Evolutionary conservation across 2,797 vertebrate species (phyloP).

Genomic region (Liasis olivaceus): DNA sequence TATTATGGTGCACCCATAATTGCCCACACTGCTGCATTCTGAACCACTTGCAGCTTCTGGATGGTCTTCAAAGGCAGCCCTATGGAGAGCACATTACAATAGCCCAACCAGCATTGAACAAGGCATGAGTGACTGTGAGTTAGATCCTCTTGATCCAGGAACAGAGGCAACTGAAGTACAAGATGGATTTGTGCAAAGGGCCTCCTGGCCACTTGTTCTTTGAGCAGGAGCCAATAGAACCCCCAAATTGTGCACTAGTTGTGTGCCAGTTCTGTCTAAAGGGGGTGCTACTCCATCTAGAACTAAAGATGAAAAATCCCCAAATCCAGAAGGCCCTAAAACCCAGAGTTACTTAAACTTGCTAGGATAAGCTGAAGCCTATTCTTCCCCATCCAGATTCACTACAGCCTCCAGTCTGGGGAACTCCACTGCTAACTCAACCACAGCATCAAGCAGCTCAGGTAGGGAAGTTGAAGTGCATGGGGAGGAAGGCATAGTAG

Average conservation of each 20-base stretch:
- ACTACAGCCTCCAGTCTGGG: background rate
- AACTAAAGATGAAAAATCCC: background rate
- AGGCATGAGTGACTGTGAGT: background rate
- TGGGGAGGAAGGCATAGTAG: background rate
- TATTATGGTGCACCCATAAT: background rate
- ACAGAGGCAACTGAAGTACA: background rate
- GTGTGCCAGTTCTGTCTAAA: background rate
- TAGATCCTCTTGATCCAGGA: background rate
- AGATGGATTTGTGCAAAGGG: background rate
- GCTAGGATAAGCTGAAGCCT: background rate
- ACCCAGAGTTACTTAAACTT: background rate
- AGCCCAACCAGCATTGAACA: background rate
- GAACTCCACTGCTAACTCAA: background rate
- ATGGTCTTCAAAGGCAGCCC: background rate
- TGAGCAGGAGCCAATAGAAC: background rate
- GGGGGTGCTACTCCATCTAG: background rate
- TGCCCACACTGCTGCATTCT: background rate
- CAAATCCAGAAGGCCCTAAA: background rate
- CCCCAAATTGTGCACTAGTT: background rate
- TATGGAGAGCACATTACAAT: background rate
- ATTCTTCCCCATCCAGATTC: background rate
- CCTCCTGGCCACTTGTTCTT: background rate
- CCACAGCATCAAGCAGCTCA: background rate
- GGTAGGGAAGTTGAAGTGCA: background rate
- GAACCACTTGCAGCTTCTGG: background rate